Evolutionary conservation across 2,888 invertebrate genomes (phyloP).

Genomic region (Drosophila colorata): DNA sequence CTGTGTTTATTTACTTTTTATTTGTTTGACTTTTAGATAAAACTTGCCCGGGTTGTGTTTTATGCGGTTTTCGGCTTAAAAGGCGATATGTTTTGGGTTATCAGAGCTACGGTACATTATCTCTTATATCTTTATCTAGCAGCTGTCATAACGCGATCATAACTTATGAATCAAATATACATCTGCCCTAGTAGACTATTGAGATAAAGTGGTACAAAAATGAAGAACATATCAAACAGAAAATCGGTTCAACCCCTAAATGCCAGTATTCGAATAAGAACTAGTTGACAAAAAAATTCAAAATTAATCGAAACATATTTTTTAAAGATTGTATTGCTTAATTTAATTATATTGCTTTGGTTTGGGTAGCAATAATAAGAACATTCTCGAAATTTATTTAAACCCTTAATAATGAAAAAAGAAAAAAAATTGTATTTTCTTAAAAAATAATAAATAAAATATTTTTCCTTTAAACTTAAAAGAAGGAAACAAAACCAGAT

Average conservation of each 20-base stretch:
- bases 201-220: background rate
- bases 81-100: constrained; percentile 6
- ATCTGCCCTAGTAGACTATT: background rate
- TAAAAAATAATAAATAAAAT: no score
- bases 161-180: background rate
- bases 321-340: no score
- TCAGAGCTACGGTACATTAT: constrained; percentile 5
- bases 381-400: no score
- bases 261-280: no score
- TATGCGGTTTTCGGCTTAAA: constrained; percentile 1
- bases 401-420: no score
- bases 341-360: no score
- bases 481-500: no score
- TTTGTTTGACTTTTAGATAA: constrained; percentile 38
- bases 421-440: no score
- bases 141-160: background rate
- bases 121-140: constrained; percentile 7
- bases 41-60: constrained; percentile 21
- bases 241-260: background rate
- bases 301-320: no score
- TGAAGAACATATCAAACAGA: constrained; percentile 1
- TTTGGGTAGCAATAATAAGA: no score
- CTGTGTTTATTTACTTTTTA: constrained; percentile 31
- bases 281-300: no score
- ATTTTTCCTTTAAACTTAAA: no score